A percentile compares a stretch with the other conserved stretches of the same genome.
phyloP scores from a whole-genome alignment of 2,113 vertebrate genomes.

The Chamaea fasciata region DNA sequence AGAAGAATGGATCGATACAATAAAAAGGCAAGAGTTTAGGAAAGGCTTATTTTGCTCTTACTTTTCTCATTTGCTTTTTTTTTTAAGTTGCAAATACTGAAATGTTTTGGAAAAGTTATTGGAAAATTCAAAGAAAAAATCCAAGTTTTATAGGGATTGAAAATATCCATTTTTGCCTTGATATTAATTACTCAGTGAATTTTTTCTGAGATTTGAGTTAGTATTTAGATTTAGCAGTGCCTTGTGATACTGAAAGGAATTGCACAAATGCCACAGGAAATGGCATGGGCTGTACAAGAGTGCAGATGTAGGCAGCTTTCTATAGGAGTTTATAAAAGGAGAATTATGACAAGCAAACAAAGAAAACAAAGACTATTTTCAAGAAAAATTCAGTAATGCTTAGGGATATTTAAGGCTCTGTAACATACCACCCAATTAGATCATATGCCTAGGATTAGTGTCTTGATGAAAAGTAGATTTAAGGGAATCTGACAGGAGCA shows the following conservation, averaged over 20 bases:
- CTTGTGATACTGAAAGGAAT: background rate
- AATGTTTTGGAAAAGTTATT: background rate
- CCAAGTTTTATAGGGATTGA: background rate
- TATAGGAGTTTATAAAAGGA: background rate
- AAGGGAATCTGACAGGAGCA: slow-evolving; percentile 15
- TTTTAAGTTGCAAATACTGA: background rate
- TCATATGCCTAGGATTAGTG: background rate
- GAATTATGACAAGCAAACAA: background rate
- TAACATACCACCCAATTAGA: background rate
- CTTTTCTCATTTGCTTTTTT: background rate
- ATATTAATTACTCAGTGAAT: background rate
- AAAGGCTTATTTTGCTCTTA: background rate
- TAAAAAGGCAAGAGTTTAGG: background rate
- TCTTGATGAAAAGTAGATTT: slow-evolving; percentile 21
- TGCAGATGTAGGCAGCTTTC: background rate
- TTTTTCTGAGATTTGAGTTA: background rate
- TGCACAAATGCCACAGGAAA: background rate
- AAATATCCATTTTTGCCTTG: background rate
- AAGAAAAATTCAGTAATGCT: background rate
- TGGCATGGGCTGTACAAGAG: background rate
- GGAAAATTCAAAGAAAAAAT: background rate
- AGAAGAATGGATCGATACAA: background rate
- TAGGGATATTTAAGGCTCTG: background rate
- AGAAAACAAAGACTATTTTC: background rate
- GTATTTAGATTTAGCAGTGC: background rate